Evolutionary conservation across 2,113 vertebrate genomes (phyloP).

Genomic region (Aythya baeri): DNA sequence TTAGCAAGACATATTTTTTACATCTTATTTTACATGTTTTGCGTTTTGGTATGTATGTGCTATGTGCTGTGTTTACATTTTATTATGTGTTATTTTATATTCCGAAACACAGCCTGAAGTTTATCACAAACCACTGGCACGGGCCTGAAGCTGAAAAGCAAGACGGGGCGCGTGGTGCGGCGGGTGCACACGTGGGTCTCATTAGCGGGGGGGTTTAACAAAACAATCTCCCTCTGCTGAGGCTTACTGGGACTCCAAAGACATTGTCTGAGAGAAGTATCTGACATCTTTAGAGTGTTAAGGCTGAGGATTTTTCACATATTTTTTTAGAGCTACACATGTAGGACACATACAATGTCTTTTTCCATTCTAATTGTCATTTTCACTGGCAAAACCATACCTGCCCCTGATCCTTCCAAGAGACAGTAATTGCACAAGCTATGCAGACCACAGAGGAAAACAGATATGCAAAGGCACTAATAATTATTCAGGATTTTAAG

Average conservation of each 20-base stretch:
- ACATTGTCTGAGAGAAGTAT: neutral
- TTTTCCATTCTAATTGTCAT: conserved; percentile 10
- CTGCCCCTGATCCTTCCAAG: neutral
- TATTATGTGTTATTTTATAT: neutral
- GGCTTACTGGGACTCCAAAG: neutral
- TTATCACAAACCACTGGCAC: neutral
- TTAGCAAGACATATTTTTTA: neutral
- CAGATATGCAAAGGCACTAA: neutral
- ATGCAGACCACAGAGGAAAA: neutral
- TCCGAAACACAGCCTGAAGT: conserved; percentile 12
- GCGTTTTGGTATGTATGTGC: too few relatives aligned
- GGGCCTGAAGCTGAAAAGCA: neutral
- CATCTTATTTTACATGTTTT: neutral
- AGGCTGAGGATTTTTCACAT: neutral
- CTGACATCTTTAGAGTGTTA: neutral
- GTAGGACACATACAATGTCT: neutral
- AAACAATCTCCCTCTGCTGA: neutral
- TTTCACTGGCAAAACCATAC: neutral
- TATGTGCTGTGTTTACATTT: neutral
- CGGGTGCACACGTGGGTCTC: neutral
- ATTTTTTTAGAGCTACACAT: neutral
- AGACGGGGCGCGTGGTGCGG: neutral
- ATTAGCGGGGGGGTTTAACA: neutral
- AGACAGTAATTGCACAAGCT: neutral
- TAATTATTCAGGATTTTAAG: conserved; percentile 1